Conservation (phyloP, 2,797 vertebrate genomes). For the Bryconaethiops microstoma region DNA sequence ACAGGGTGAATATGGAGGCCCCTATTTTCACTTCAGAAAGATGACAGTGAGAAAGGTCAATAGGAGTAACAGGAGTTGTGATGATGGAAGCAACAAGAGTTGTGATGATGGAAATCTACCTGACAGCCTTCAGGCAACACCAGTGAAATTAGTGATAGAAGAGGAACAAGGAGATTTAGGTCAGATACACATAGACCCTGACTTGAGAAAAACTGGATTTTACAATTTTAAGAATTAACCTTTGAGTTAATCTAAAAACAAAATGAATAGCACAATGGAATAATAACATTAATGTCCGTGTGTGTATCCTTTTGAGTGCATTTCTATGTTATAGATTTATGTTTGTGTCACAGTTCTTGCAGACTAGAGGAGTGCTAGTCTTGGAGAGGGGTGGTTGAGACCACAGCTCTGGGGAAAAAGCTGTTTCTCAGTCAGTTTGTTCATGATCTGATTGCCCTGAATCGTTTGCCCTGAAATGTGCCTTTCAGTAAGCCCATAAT, state of each 20-base stretch:
- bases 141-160: constrained; percentile 40
- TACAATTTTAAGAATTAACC: background rate
- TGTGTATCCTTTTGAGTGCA: too few species aligned
- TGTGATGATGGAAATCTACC: constrained; percentile 52
- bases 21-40: constrained; percentile 21
- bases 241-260: background rate
- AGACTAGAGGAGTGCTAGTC: too few species aligned
- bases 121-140: constrained; percentile 51
- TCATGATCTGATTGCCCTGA: too few species aligned
- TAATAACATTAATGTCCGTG: too few species aligned
- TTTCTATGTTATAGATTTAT: too few species aligned
- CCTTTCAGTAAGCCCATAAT: too few species aligned
- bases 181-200: constrained; percentile 8
- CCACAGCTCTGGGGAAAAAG: too few species aligned
- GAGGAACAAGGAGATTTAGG: constrained; percentile 12
- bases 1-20: constrained; percentile 6
- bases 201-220: background rate
- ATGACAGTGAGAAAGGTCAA: constrained; percentile 65
- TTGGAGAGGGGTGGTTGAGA: too few species aligned
- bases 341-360: too few species aligned
- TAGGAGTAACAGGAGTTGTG: constrained; percentile 52
- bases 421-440: too few species aligned
- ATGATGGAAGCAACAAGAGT: constrained; percentile 53
- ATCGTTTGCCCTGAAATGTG: too few species aligned
- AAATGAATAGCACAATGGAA: background rate